Evolutionary conservation across 1,140 invertebrate genomes (phyloP).

Genomic region (Cyphomyrmex costatus): DNA sequence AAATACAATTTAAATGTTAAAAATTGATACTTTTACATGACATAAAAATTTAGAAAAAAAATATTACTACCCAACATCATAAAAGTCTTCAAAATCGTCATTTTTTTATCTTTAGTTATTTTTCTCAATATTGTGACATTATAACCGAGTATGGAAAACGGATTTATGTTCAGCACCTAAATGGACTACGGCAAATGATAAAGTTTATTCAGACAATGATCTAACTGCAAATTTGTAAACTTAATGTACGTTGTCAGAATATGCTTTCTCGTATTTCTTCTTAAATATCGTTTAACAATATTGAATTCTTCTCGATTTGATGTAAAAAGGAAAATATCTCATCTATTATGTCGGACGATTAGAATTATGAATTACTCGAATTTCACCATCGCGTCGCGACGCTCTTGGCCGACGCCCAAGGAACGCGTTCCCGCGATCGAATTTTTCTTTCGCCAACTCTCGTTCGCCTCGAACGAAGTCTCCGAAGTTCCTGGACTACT

Average conservation of each 20-base stretch:
- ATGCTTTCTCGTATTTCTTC: background rate
- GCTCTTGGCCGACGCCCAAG: constrained; percentile 54
- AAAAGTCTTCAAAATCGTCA: too few relatives aligned
- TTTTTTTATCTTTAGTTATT: too few relatives aligned
- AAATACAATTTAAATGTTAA: too few relatives aligned
- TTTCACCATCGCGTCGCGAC: constrained; percentile 32
- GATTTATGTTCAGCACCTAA: too few relatives aligned
- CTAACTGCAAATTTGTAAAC: too few relatives aligned
- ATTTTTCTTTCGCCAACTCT: constrained; percentile 66
- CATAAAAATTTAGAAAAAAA: too few relatives aligned
- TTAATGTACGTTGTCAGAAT: background rate
- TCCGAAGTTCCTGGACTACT: constrained; percentile 30
- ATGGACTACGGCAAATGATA: too few relatives aligned
- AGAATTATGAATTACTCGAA: constrained; percentile 65
- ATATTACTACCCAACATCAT: too few relatives aligned
- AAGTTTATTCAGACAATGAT: too few relatives aligned
- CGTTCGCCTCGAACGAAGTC: constrained; percentile 42
- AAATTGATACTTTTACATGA: too few relatives aligned
- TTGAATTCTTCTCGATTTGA: constrained; percentile 14
- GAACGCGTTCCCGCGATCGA: constrained; percentile 48
- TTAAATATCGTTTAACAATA: background rate
- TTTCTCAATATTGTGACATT: too few relatives aligned
- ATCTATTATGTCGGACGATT: constrained; percentile 21
- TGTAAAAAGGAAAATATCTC: constrained; percentile 20
- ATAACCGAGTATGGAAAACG: too few relatives aligned